A percentile compares a stretch with the other conserved stretches of the same genome.
phyloP scores from a whole-genome alignment of 1,140 invertebrate genomes.

The Drosophila kepulauana region DNA sequence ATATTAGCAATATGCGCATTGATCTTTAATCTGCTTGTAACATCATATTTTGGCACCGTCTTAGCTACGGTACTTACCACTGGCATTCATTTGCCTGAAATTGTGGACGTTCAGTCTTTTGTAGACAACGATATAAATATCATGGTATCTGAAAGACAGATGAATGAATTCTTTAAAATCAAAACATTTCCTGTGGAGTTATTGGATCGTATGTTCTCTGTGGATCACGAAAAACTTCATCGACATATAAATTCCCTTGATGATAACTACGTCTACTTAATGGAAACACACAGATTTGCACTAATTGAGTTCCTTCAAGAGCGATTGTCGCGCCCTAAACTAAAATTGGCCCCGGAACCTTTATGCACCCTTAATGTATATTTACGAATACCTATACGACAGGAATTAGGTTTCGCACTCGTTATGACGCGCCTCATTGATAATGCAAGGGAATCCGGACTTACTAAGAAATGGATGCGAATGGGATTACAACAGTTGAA shows the following conservation, averaged over 20 bases:
- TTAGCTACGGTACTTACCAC: no score
- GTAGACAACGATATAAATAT: no score
- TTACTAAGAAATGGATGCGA: neutral
- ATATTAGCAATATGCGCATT: no score
- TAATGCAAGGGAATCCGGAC: neutral
- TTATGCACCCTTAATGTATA: neutral
- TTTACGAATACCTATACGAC: neutral
- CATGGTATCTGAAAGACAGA: no score
- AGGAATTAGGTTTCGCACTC: no score
- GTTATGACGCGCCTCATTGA: no score
- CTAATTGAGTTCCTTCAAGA: neutral
- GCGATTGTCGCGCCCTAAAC: slow-evolving; percentile 3
- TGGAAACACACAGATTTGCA: neutral
- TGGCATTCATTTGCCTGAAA: no score
- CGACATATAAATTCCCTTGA: slow-evolving; percentile 9
- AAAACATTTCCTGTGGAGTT: no score
- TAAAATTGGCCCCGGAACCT: neutral
- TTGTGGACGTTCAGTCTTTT: no score
- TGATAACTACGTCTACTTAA: slow-evolving; percentile 25
- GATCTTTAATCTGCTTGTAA: no score
- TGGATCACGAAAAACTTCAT: neutral
- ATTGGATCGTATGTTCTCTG: neutral
- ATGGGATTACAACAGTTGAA: neutral
- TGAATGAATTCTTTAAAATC: no score
- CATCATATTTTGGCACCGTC: no score